Base-by-base conservation (phyloP, 2,888 invertebrate species). In the Brenthis daphne region DNA sequence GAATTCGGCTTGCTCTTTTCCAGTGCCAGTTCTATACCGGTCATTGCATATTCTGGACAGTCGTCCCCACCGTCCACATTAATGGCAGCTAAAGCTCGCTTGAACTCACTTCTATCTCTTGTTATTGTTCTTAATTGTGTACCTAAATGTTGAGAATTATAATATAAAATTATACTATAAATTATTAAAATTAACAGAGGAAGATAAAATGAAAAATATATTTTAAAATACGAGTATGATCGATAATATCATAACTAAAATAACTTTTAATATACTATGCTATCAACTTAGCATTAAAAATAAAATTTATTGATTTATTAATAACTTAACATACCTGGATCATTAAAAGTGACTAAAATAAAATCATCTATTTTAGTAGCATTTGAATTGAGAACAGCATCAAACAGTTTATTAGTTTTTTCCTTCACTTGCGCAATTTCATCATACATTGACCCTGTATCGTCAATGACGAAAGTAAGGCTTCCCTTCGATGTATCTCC, bases 341-440 rank as follows among this genome's bases (percentile, higher is more conserved):
- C 88, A 68, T 87, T 87, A 66, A 89, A 89, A 0, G 88, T 88
- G 1, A 89, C 82, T 53, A 90, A 67, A 67, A 89, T 65, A 69
- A 87, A 87, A 63, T 89, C 83, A 58, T 86, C 83, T 56, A 90
- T 85, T 43, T 82, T 80, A 1, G 87, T 85, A 6, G 72, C 55
- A 2, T 83, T 82, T 0, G 82, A 80, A 11, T 75, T 76, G 12
- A 82, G 51, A 2, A 88, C 85, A 0, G 83, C 81, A 64, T 89
- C 82, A 70, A 89, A 88, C 67, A 90, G 83, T 2, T 73, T 67
- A 11, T 82, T 77, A 0, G 80, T 81, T 64, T 78, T 79, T 0
- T 64, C 5, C 69, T 79, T 87, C 4, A 89, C 88, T 78, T 80
- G 76, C 0, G 24, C 48, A 24, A 90, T 88, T 65, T 89, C 89